Conservation (phyloP, 2,888 invertebrate genomes). For the Hypsopygia costalis region DNA sequence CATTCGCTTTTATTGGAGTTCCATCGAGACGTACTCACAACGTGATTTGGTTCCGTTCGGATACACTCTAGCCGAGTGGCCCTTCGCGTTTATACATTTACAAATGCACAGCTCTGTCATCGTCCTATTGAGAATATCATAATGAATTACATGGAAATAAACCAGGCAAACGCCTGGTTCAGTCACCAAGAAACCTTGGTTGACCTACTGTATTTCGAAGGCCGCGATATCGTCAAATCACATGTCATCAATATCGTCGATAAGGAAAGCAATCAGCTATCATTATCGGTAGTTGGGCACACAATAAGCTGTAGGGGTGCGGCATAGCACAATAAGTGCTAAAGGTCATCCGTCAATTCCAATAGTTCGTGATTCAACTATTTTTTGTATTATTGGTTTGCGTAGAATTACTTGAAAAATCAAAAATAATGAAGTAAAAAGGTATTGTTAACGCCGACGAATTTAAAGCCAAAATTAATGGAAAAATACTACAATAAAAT, state of each 20-base stretch:
- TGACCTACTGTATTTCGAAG: no score
- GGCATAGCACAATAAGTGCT: slow-evolving; percentile 16
- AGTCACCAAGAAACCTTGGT: no score
- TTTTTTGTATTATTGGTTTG: slow-evolving; percentile 1
- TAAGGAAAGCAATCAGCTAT: slow-evolving; percentile 26
- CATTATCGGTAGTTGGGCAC: slow-evolving; percentile 19
- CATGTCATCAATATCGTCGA: slow-evolving; percentile 30
- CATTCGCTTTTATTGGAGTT: slow-evolving; percentile 29
- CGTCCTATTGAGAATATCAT: no score
- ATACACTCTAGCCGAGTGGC: slow-evolving; percentile 28
- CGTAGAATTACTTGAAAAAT: no score
- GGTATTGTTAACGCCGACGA: no score
- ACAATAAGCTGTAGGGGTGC: slow-evolving; percentile 19
- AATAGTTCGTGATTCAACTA: slow-evolving; percentile 11
- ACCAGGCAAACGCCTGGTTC: no score
- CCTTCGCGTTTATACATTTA: slow-evolving; percentile 29
- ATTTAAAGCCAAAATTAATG: no score
- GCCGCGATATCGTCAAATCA: slow-evolving; percentile 17
- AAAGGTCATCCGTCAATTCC: slow-evolving; percentile 20
- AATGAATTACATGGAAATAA: no score
- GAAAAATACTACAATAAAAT: no score
- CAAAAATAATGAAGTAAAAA: no score
- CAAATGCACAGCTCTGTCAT: slow-evolving; percentile 7
- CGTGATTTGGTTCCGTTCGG: slow-evolving; percentile 27
- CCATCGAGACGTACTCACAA: slow-evolving; percentile 30